Percentiles rank a stretch among this genome's conserved stretches.
Conservation (phyloP, 2,888 invertebrate species). For the Drosophila borealis region DNA sequence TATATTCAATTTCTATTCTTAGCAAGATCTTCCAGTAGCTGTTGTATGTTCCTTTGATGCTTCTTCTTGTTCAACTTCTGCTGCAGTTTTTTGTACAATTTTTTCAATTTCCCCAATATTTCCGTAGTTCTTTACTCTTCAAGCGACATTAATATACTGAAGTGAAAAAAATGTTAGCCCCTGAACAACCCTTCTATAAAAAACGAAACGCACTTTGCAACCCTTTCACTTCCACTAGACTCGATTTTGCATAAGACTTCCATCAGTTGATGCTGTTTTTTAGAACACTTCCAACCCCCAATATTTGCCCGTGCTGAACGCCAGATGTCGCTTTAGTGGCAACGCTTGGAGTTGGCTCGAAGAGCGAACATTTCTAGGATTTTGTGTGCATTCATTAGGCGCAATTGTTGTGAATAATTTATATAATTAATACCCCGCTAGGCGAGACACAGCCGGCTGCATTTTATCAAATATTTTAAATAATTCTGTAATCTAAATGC, state of each 20-base stretch:
- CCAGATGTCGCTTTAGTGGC: slow-evolving; percentile 63
- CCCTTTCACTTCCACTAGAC: slow-evolving; percentile 61
- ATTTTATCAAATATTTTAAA: slow-evolving; percentile 84
- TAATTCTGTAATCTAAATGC: slow-evolving; percentile 85
- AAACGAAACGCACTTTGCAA: slow-evolving; percentile 43
- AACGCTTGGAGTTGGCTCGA: too few species aligned
- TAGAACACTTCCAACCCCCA: slow-evolving; percentile 73
- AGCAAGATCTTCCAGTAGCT: background rate
- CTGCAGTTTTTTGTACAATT: too few species aligned
- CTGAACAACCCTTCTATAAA: slow-evolving; percentile 65
- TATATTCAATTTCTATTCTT: background rate
- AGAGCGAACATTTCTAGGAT: slow-evolving; percentile 34
- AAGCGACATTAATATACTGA: slow-evolving; percentile 37
- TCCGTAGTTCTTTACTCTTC: slow-evolving; percentile 4
- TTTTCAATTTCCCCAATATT: background rate
- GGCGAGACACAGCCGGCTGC: slow-evolving; percentile 48
- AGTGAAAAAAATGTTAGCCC: slow-evolving; percentile 36
- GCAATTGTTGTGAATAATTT: slow-evolving; percentile 72
- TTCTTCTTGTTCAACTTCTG: background rate
- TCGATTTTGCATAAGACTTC: slow-evolving; percentile 57
- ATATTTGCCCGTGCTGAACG: slow-evolving; percentile 2
- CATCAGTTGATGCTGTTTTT: slow-evolving; percentile 38
- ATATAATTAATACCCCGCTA: slow-evolving; percentile 76
- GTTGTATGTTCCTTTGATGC: too few species aligned
- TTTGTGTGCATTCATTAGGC: slow-evolving; percentile 59